Conservation (phyloP, 2,113 vertebrate genomes). For the Neolamprologus modestus region DNA sequence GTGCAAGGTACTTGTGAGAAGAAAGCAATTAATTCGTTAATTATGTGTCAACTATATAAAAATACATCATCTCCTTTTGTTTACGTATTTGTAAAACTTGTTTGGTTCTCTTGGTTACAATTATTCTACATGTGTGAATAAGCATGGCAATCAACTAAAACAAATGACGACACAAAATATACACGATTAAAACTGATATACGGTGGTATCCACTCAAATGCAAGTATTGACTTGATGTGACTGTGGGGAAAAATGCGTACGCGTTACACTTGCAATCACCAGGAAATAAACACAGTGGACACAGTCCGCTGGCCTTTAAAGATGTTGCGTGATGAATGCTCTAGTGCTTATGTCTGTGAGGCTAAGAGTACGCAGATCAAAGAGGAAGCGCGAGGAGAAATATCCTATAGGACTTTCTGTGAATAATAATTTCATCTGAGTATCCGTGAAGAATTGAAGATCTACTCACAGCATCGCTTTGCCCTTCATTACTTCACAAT, state of each 20-base stretch:
- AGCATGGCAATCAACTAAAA: slow-evolving; percentile 46
- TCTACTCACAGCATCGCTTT: slow-evolving; percentile 1
- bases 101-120: slow-evolving; percentile 62
- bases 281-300: not conserved
- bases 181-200: slow-evolving; percentile 18
- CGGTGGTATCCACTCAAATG: not conserved
- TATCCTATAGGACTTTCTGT: not conserved
- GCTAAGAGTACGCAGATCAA: slow-evolving; percentile 20
- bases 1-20: slow-evolving; percentile 83
- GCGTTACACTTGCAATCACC: not conserved
- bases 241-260: not conserved
- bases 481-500: not conserved
- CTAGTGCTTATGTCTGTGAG: not conserved
- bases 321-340: not conserved
- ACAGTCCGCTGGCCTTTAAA: not conserved
- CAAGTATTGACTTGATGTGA: not conserved
- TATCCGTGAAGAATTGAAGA: not conserved
- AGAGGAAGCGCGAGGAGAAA: slow-evolving; percentile 48
- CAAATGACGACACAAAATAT: slow-evolving; percentile 19
- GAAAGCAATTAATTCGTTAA: slow-evolving; percentile 73
- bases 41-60: slow-evolving; percentile 77
- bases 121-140: slow-evolving; percentile 56
- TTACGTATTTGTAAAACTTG: slow-evolving; percentile 65
- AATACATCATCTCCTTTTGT: slow-evolving; percentile 72
- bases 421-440: slow-evolving; percentile 25